Conservation (phyloP, 2,113 vertebrate genomes). For the Motacilla alba region DNA sequence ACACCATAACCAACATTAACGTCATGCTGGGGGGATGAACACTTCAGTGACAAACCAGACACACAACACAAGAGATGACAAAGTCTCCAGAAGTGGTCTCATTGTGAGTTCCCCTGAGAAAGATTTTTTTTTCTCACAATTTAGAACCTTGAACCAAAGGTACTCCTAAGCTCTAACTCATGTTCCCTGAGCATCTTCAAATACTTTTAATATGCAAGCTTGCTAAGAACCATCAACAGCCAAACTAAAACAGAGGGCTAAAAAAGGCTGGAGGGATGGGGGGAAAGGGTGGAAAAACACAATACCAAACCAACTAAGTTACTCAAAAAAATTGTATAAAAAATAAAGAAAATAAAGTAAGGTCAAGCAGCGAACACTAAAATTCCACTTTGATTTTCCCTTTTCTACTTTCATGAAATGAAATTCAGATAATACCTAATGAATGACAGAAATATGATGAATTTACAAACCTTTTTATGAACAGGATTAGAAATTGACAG, state of each 20-base stretch:
- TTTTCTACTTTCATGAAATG: background rate
- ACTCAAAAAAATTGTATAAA: background rate
- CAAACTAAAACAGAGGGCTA: background rate
- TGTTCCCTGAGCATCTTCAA: background rate
- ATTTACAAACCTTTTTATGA: constrained; percentile 84
- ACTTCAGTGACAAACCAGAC: background rate
- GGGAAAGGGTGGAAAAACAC: background rate
- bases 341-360: background rate
- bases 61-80: background rate
- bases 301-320: background rate
- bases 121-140: background rate
- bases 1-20: background rate
- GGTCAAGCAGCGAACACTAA: background rate
- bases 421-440: background rate
- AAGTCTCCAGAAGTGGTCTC: background rate
- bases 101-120: background rate
- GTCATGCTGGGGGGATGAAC: accelerated
- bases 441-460: background rate
- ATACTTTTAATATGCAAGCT: background rate
- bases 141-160: background rate
- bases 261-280: background rate
- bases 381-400: background rate
- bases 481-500: constrained; percentile 81
- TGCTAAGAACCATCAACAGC: background rate
- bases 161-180: background rate